These are phyloP conservation scores for Stramonita haemastoma DNA, from an alignment of 2,888 invertebrate genomes.

Conservation along the genomic window DNA sequence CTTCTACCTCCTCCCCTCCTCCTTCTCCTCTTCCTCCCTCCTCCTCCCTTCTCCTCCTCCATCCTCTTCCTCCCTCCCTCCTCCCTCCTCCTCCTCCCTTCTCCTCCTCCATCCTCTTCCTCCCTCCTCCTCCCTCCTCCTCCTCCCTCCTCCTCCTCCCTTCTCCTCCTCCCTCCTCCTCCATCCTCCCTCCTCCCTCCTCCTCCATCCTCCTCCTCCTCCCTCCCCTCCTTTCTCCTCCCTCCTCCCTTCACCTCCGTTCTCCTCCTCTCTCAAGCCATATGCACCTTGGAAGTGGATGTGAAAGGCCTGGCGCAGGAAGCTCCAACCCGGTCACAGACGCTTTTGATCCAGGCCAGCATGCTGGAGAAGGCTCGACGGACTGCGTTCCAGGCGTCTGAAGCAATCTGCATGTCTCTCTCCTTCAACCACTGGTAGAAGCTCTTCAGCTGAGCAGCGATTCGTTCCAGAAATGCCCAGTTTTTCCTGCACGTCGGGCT, in stretches of 20 bases:
- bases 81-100: neutral
- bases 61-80: neutral
- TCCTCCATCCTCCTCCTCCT: neutral
- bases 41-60: neutral
- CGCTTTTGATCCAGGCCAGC: neutral
- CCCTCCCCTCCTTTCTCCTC: neutral
- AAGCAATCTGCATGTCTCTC: neutral
- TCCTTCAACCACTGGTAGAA: conserved; percentile 18
- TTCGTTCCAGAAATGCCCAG: neutral
- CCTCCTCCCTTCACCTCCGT: neutral
- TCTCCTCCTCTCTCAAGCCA: neutral
- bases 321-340: neutral
- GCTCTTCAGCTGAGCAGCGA: neutral
- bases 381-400: neutral
- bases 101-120: neutral
- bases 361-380: neutral
- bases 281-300: neutral
- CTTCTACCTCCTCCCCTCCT: neutral
- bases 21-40: neutral
- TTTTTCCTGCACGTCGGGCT: neutral
- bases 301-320: neutral
- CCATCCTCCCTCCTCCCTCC: neutral
- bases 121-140: neutral
- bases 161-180: neutral
- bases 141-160: neutral